Evolutionary conservation across 2,113 vertebrate species (phyloP), one percentile per base, ranked within the genome.

Genomic region (Cygnus buccinator): DNA sequence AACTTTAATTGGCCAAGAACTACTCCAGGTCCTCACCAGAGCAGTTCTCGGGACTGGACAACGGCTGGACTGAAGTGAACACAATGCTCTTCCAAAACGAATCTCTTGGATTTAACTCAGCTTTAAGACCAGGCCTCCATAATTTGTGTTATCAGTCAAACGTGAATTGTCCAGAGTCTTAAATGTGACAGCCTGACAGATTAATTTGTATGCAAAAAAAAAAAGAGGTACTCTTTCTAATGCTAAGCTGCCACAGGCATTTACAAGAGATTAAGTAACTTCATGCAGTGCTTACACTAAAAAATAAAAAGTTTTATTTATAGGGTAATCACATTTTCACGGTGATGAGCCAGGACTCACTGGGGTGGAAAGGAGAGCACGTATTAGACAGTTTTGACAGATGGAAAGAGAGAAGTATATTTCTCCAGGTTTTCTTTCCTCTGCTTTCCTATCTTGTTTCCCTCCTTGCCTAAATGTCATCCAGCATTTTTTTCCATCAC

Each of bases 271-370:
- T 92, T 78, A 92, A 52, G 82, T 94, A 66, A 94, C 90, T 95
- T 94, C 66, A 82, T 70, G 83, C 66, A 70, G 70, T 39, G 70
- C 77, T 91, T 84, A 68, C 25, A 84, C 72, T 89, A 82, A 54
- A 84, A 96, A 95, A 90, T 65, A 95, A 89, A 44, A 85, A 92
- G 39, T 92, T 93, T 81, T 91, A 81, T 87, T 92, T 92, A 92
- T 41, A 95, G 76, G 68, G 35, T 48, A 96, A 94, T 90, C 84
- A 81, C 44, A 89, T 92, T 93, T 93, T 88, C 80, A 71, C 28
- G 72, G 65, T 35, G 72, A 55, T 65, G 44, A 94, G 57, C 85
- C 73, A 18, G 48, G 43, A 92, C 54, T 89, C 57, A 90, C 62
- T 57, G 6, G 1, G 54, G 54, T 46, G 73, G 83, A 95, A 94